Base-by-base conservation (phyloP, 1,140 invertebrate genomes). In the Oedothorax gibbosus region DNA sequence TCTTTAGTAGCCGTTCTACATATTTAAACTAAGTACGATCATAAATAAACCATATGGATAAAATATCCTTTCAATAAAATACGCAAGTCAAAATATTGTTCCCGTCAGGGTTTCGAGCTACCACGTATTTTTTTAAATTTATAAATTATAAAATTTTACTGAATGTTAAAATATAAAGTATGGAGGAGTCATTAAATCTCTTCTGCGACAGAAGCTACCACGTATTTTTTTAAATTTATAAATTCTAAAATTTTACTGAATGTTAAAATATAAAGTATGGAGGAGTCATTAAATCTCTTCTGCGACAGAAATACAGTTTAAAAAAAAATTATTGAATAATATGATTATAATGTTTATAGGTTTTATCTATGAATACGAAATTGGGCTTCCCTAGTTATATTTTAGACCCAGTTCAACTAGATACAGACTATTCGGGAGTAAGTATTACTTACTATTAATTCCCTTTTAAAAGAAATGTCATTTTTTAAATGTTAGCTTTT, bases 381-480 rank as follows among this genome's bases (percentile, higher is more conserved):
- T 90, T 92, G 78, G 91, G 91, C 21, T 91, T 93, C 88, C 91
- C 92, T 11, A 90, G 91, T 54, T 91, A 93, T 87, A 93, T 94
- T 85, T 87, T 91, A 69, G 91, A 93, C 83, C 87, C 90, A n/a
- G 89, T 89, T 35, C 88, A 89, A 18, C 86, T 93, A 18, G 90
- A 92, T 85, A 87, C 90, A 50, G 90, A 92, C 69, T 93, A 92
- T 88, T 87, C 90, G 82, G 89, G 90, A 86, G 91, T 92, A 89
- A 89, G 89, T 88, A 64, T 2, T 0, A 12, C 21, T 76, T 76
- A 18, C n/a, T 2, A 35, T 1, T 35, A 2, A 35, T 35, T 35
- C 35, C 5, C 35, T 35, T 35, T 35, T 35, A 2, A 35, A 35
- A 35, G 35, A 35, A 35, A 2, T 35, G 35, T 35, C n/a, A n/a